phyloP scores from a whole-genome alignment of 2,888 invertebrate species.

The Clusia tigrina region DNA sequence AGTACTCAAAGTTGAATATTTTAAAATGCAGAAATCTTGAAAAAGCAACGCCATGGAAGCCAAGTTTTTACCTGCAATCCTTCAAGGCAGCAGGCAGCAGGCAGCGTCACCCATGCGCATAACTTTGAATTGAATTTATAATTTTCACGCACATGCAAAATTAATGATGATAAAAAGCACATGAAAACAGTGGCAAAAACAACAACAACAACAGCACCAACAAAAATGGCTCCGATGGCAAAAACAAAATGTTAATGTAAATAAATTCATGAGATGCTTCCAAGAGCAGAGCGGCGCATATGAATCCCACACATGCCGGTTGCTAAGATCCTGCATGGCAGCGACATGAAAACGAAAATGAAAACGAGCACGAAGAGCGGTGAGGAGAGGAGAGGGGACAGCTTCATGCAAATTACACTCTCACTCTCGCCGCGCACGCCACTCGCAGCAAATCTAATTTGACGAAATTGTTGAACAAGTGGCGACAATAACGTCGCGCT shows the following conservation, averaged over 20 bases:
- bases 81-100: background rate
- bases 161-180: background rate
- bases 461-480: constrained; percentile 17
- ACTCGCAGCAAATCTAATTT: constrained; percentile 9
- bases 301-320: background rate
- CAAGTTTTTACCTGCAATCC: too few relatives aligned
- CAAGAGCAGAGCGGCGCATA: background rate
- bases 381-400: background rate
- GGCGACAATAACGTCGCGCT: constrained; percentile 8
- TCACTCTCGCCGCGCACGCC: background rate
- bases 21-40: background rate
- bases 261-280: background rate
- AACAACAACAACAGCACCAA: background rate
- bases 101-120: too few relatives aligned
- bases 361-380: background rate
- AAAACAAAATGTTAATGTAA: too few relatives aligned
- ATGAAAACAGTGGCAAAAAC: background rate
- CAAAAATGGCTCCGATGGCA: background rate
- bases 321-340: constrained; percentile 4
- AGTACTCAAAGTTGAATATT: background rate
- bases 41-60: too few relatives aligned
- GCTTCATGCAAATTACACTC: background rate
- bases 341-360: background rate
- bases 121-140: constrained; percentile 3
- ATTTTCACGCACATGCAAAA: constrained; percentile 7